These are phyloP conservation scores for Zaprionus capensis DNA, from an alignment of 1,140 invertebrate genomes.

Conservation along the genomic window DNA sequence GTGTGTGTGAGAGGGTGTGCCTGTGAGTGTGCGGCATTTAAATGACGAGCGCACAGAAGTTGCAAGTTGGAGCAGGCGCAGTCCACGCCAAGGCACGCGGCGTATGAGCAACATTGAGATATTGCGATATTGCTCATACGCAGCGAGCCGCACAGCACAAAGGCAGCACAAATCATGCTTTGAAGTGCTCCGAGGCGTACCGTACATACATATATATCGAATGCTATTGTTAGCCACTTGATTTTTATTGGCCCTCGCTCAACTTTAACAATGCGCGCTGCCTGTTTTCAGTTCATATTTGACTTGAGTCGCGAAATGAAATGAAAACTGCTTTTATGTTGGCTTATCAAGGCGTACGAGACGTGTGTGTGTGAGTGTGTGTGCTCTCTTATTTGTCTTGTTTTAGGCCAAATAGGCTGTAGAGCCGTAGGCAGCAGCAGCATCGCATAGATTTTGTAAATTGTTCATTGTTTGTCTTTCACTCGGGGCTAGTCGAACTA, in stretches of 20 bases:
- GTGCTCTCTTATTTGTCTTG: constrained; percentile 6
- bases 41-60: constrained; percentile 48
- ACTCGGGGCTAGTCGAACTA: constrained; percentile 46
- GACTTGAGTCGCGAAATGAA: constrained; percentile 13
- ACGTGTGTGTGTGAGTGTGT: constrained; percentile 2
- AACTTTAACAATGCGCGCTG: constrained; percentile 34
- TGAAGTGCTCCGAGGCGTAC: constrained; percentile 6
- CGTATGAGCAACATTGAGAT: constrained; percentile 69
- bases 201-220: constrained; percentile 14
- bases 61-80: constrained; percentile 68
- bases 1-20: neutral
- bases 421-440: constrained; percentile 1
- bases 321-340: constrained; percentile 30
- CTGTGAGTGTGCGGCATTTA: constrained; percentile 43
- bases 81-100: constrained; percentile 33
- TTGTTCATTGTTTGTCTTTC: constrained; percentile 61
- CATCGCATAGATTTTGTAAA: constrained; percentile 48
- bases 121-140: constrained; percentile 59
- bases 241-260: constrained; percentile 35
- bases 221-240: constrained; percentile 44
- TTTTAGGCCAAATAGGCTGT: constrained; percentile 29
- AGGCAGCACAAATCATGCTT: constrained; percentile 39
- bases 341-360: constrained; percentile 4
- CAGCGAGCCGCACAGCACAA: constrained; percentile 44
- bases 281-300: constrained; percentile 21